Conservation (phyloP, 2,888 invertebrate species). For the Clostera curtula region DNA sequence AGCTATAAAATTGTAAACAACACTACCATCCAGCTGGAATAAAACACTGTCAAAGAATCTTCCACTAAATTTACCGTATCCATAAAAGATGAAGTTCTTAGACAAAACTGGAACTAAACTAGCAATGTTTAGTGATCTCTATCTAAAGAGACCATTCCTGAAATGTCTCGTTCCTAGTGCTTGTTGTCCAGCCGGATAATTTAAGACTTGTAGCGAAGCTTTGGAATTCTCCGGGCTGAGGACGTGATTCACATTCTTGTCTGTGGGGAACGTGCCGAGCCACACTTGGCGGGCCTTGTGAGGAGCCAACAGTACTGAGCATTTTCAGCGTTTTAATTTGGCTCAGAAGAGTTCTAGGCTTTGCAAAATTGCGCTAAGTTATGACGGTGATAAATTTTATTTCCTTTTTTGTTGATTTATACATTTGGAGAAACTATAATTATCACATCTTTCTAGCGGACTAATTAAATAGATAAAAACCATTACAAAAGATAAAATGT, state of each 20-base stretch:
- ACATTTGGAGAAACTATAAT: neutral
- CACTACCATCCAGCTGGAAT: too few relatives aligned
- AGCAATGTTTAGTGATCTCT: constrained; percentile 10
- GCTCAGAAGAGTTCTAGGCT: constrained; percentile 18
- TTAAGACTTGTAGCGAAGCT: constrained; percentile 36
- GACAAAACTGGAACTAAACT: too few relatives aligned
- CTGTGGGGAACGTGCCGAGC: constrained; percentile 30
- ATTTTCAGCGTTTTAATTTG: constrained; percentile 38
- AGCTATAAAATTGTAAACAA: too few relatives aligned
- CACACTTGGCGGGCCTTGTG: constrained; percentile 32
- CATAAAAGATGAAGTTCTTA: too few relatives aligned
- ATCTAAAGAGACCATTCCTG: constrained; percentile 20
- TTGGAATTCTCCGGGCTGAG: constrained; percentile 31
- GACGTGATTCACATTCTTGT: constrained; percentile 47
- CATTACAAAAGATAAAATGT: too few relatives aligned
- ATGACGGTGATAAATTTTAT: too few relatives aligned
- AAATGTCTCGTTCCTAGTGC: constrained; percentile 25
- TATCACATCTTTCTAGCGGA: too few relatives aligned
- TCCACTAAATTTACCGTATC: too few relatives aligned
- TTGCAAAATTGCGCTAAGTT: constrained; percentile 19
- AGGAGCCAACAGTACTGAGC: constrained; percentile 40
- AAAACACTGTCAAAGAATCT: too few relatives aligned
- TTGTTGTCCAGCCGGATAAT: constrained; percentile 32
- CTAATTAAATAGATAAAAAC: too few relatives aligned
- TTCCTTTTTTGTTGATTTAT: too few relatives aligned